Percentiles rank a stretch among this genome's conserved stretches.
These are phyloP conservation scores for Ganaspis sp. DNA, from an alignment of 1,140 invertebrate species.

Conservation along the genomic window DNA sequence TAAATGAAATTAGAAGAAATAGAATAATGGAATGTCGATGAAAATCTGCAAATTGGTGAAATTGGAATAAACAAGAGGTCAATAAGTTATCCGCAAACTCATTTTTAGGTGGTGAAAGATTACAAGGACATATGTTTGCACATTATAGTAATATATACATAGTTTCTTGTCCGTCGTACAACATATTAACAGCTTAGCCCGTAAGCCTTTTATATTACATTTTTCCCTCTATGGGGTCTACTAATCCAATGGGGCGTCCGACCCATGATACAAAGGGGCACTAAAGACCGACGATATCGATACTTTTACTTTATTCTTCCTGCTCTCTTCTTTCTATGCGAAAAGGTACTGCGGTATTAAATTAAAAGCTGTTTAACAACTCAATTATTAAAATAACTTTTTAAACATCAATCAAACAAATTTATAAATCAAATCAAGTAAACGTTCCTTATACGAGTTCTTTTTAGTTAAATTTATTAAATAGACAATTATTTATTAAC, in stretches of 20 bases:
- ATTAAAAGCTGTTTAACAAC: neutral
- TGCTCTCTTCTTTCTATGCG: neutral
- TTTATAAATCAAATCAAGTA: too few relatives aligned
- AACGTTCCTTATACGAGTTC: too few relatives aligned
- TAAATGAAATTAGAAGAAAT: too few relatives aligned
- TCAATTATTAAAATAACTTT: neutral
- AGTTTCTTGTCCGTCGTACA: conserved; percentile 69
- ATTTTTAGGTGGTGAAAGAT: conserved; percentile 45
- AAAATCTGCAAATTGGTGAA: too few relatives aligned
- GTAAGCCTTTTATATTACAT: conserved; percentile 78
- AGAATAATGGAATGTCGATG: neutral
- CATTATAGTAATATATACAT: conserved; percentile 71
- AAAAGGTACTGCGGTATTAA: neutral
- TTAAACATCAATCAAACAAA: neutral
- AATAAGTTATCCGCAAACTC: conserved; percentile 16
- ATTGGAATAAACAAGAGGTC: conserved; percentile 2
- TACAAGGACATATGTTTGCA: conserved; percentile 71
- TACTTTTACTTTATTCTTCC: conserved; percentile 39
- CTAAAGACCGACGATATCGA: conserved; percentile 49
- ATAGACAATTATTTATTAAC: too few relatives aligned
- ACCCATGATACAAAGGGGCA: conserved; percentile 54
- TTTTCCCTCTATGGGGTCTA: conserved; percentile 76
- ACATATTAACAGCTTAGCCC: conserved; percentile 77
- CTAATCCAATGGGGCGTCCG: conserved; percentile 71
- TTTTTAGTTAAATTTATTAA: too few relatives aligned